Evolutionary conservation across 2,797 vertebrate genomes (phyloP), one percentile per base, ranked within the genome.

Genomic region (Otus scops): DNA sequence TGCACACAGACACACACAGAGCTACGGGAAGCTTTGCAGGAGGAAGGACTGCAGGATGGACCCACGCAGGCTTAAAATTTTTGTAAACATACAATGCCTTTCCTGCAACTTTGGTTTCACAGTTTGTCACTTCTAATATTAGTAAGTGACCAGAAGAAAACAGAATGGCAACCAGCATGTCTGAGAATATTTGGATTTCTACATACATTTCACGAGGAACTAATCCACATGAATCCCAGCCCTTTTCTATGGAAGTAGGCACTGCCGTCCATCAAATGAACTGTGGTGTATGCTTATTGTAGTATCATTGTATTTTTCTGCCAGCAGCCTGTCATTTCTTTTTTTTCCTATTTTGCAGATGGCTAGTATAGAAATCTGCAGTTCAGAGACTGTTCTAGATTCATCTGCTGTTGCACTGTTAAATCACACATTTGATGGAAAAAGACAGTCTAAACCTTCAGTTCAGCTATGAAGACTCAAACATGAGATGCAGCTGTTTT

Each of bases 401-500:
- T 91, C 79, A 80, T 87, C 68, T 45, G 74, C 51, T 68, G 56
- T 64, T 94, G 92, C 60, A 85, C 94, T 94, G 93, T 74, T 95
- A 93, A 92, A 94, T 95, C 88, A 60, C 93, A 90, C 70, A 86
- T 85, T 86, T 95, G 95, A 96, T 92, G 43, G 80, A 79, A 96
- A 90, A 85, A 76, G 94, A 95, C 88, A 96, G 70, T 68, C 51
- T 87, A 90, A 93, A 79, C 1, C 19, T 87, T 91, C 67, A 60
- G 80, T 85, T 94, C 83, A 41, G 83, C 87, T 79, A 84, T 16
- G 77, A 91, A 87, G 67, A 83, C 28, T 77, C 60, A 83, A 88
- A 87, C 75, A 94, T 0, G 0, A 95, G 56, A 92, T 67, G 77
- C 94, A 94, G 84, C 86, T 95, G 92, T 93, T 94, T 82, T 32